Evolutionary conservation across 2,888 invertebrate species (phyloP), one percentile per base, ranked within the genome.

Genomic region (Cheilosia scutellata): DNA sequence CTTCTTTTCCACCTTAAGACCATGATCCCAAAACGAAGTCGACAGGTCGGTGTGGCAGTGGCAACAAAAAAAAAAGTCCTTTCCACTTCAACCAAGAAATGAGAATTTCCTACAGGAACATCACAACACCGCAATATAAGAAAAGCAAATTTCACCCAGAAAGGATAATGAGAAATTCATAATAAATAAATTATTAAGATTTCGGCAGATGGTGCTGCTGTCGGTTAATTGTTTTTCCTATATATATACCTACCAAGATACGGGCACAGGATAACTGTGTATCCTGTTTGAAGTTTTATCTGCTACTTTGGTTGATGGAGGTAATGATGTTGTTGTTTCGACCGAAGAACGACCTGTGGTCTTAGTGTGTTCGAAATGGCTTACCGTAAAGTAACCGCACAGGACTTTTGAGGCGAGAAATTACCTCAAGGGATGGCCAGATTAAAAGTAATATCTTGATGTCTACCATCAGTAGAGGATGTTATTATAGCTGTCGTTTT

Each of bases 151-250:
- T 82, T 68, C 76, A 68, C 49, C 86, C 76, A 42, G 71, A 72
- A 68, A 76, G 76, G 86, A 86, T 86, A 86, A 86, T 86, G 86
- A 86, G 82, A 86, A 86, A 82, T 86, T 86, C 76, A 86, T 82
- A 86, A 86, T 86, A 86, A 86, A 86, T 86, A 86, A 86, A 86
- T 86, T 86, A 86, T 86, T 86, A 86, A 86, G 86, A 86, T 86
- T 86, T 86, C 62, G 86, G 79, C 86, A 86, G 86, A 86, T 86
- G 86, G 86, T 86, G 76, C 86, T 82, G 16, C 80, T 84, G 84
- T 75, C 80, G 84, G 80, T 80, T 84, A 84, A 84, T 84, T 84
- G 84, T 84, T 84, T 84, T 80, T 60, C 75, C 74, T 70, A 58
- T 25, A 9, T 53, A 49, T 42, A 65, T 20, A 20, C 20, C 20